Evolutionary conservation across 2,797 vertebrate species (phyloP), one percentile per base, ranked within the genome.

Genomic region (Chaenodraco wilsoni): DNA sequence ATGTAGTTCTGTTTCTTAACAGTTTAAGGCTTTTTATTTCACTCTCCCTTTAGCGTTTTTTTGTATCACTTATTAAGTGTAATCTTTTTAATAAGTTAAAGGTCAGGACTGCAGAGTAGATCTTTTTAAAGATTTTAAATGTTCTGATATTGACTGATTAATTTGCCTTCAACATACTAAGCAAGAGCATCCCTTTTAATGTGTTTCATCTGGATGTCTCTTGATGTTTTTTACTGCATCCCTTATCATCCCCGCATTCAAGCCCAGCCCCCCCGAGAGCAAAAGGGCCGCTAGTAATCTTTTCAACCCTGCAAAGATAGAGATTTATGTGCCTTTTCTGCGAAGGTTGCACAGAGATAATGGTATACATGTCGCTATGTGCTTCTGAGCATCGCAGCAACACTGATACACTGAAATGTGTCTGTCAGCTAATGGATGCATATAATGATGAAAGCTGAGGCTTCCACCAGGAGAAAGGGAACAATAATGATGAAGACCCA

Each of bases 211-310:
- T 27, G 48, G 58, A 60, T 70, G 73, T 68, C 48, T 76, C 57
- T 59, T 64, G 51, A 73, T 70, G 63, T 79, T 75, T 40, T 63
- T 66, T 37, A 37, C 60, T 69, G 21, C 23, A 40, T 57, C 17
- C 4, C 50, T 74, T 79, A 67, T 86, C 71, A 68, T 58, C 45
- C 46, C 65, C 23, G 51, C 73, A 79, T 73, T 86, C 69, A 74
- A 37, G 15, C 13, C 63, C 44, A 19, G 2, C 21, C 46, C 43
- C 41, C 46, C 9, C 1, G 61, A 40, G 49, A 68, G 52, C 44
- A 50, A n/a, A 31, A 68, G 44, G 33, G 44, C 31, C 9, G 1
- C 54, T 43, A 16, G 63, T 79, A 71, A 78, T 87, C 76, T 69
- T 60, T 69, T 66, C 76, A 66, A 16, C 44, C 60, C 57, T 3